Evolutionary conservation across 2,113 vertebrate genomes (phyloP).

Genomic region (Alligator sinensis): DNA sequence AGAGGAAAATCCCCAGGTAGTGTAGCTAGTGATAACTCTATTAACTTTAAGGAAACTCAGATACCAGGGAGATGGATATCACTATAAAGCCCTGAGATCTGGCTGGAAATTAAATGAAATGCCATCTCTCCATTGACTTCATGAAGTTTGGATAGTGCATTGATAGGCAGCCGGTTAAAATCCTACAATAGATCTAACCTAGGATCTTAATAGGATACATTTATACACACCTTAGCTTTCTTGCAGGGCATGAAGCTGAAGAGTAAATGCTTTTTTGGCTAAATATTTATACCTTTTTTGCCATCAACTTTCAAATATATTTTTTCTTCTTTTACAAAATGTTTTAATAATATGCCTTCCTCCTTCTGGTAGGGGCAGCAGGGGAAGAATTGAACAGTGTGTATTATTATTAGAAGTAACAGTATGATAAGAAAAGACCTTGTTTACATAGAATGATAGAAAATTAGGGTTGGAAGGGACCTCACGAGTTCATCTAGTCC

Average conservation of each 20-base stretch:
- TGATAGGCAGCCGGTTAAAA: not conserved
- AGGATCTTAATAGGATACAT: not conserved
- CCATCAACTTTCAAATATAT: not conserved
- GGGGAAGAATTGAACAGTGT: not conserved
- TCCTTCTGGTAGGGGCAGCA: not conserved
- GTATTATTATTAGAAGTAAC: not conserved
- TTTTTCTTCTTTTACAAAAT: not conserved
- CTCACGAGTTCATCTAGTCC: too few species aligned
- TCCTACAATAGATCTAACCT: not conserved
- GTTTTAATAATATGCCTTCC: not conserved
- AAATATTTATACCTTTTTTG: not conserved
- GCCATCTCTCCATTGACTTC: too few species aligned
- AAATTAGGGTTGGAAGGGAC: too few species aligned
- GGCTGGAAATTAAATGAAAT: too few species aligned
- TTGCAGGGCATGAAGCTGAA: not conserved
- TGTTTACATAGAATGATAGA: not conserved
- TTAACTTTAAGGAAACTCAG: not conserved
- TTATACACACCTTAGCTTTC: not conserved
- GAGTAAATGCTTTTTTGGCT: not conserved
- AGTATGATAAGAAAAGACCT: not conserved
- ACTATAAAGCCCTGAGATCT: too few species aligned
- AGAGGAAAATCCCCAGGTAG: not conserved
- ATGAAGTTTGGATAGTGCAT: not conserved
- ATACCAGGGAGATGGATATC: too few species aligned
- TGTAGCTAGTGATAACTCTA: not conserved